Percentiles rank a stretch among this genome's conserved stretches.
Evolutionary conservation across 2,888 invertebrate genomes (phyloP).

Genomic region (Pycnomerus fuliginosus): DNA sequence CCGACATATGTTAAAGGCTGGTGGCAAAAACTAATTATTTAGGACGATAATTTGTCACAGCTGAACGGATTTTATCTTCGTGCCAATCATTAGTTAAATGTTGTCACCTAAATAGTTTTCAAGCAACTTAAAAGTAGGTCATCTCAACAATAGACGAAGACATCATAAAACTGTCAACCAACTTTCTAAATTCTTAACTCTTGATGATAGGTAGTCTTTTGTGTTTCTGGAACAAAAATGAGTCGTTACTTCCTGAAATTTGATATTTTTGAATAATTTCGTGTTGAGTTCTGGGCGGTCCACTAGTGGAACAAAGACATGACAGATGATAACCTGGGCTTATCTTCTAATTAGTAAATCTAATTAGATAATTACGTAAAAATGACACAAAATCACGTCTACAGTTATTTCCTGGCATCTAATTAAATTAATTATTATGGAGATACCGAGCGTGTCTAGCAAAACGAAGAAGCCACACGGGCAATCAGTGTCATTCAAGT

Average conservation of each 20-base stretch:
- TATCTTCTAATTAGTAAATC: constrained; percentile 27
- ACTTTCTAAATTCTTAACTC: constrained; percentile 20
- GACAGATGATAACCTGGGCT: constrained; percentile 6
- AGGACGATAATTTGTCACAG: constrained; percentile 15
- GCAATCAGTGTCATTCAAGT: constrained; percentile 35
- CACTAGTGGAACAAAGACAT: neutral
- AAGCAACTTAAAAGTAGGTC: constrained; percentile 14
- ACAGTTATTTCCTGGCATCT: constrained; percentile 24
- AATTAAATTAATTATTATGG: constrained; percentile 26
- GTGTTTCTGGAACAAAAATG: constrained; percentile 5
- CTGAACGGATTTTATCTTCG: constrained; percentile 1
- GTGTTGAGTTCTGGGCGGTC: neutral
- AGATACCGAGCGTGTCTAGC: constrained; percentile 19
- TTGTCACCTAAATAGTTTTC: constrained; percentile 15
- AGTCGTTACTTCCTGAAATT: neutral
- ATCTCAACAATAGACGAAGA: constrained; percentile 17
- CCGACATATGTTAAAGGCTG: constrained; percentile 8
- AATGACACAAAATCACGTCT: constrained; percentile 24
- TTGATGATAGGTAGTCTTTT: constrained; percentile 13
- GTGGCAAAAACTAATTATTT: constrained; percentile 12
- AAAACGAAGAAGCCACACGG: constrained; percentile 18
- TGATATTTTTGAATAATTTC: constrained; percentile 2
- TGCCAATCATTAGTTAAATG: constrained; percentile 12
- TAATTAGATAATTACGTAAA: constrained; percentile 29
- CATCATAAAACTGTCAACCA: constrained; percentile 30